These are phyloP conservation scores for Montipora cactus DNA, from an alignment of 64 coral and sea anemone species.

Conservation along the genomic window DNA sequence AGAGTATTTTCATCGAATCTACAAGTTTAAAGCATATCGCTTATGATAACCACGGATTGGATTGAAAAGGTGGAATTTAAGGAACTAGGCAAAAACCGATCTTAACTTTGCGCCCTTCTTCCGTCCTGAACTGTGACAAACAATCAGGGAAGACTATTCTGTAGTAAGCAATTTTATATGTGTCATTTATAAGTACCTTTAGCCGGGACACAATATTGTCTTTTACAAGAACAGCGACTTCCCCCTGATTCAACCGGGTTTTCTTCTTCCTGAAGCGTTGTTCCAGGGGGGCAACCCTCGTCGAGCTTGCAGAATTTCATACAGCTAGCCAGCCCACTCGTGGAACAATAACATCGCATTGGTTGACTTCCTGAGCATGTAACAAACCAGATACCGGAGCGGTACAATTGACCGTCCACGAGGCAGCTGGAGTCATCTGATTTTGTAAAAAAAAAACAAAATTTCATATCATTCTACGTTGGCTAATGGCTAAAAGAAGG, in stretches of 20 bases:
- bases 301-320: conserved; percentile 16
- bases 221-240: conserved; percentile 40
- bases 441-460: not conserved
- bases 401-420: not conserved
- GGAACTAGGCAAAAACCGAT: too few relatives aligned
- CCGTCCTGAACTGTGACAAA: too few relatives aligned
- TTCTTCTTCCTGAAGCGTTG: not conserved
- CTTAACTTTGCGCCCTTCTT: too few relatives aligned
- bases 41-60: too few relatives aligned
- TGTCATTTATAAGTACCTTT: conserved; percentile 8
- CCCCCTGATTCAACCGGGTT: not conserved
- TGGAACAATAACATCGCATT: conserved; percentile 37
- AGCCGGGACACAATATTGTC: conserved; percentile 17
- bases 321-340: not conserved
- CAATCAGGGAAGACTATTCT: not conserved
- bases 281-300: conserved; percentile 35
- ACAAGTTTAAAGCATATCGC: not conserved
- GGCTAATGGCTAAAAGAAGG: not conserved
- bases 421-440: conserved; percentile 10
- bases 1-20: not conserved
- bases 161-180: not conserved
- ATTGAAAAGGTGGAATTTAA: too few relatives aligned
- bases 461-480: not conserved
- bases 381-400: conserved; percentile 27
- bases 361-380: not conserved